These are phyloP conservation scores for Montipora sp. DNA, from an alignment of 64 coral and sea anemone genomes.

Conservation along the genomic window DNA sequence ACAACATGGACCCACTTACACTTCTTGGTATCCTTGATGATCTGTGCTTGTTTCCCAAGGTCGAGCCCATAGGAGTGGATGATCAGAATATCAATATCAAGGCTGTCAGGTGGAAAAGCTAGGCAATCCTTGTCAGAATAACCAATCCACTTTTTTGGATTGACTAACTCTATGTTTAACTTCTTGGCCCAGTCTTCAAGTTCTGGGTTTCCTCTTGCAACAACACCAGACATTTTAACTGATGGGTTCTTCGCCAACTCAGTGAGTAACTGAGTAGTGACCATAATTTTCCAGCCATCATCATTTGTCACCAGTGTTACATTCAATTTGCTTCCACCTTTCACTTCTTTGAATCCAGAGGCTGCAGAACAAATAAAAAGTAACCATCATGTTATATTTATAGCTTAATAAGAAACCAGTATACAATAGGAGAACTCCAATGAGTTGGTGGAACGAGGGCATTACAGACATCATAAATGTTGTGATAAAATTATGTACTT, in stretches of 20 bases:
- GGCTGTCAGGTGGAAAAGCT: background rate
- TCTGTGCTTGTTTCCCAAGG: background rate
- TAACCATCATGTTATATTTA: too few species aligned
- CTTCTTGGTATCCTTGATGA: background rate
- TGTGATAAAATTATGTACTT: too few species aligned
- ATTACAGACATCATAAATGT: too few species aligned
- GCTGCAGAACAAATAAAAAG: background rate
- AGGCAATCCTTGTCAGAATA: background rate
- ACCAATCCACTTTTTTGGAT: background rate
- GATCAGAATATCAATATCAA: conserved; percentile 24
- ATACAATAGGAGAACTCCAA: too few species aligned
- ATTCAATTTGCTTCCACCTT: background rate
- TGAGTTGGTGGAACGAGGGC: too few species aligned
- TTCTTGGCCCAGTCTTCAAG: background rate
- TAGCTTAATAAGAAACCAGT: too few species aligned
- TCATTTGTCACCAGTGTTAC: conserved; percentile 1
- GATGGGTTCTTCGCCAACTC: conserved; percentile 9
- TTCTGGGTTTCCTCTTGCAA: background rate
- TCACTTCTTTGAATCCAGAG: background rate
- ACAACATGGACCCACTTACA: conserved; percentile 47
- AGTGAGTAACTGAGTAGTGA: conserved; percentile 5
- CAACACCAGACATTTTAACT: conserved; percentile 20
- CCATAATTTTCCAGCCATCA: background rate
- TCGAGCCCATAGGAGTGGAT: background rate
- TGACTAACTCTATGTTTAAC: conserved; percentile 20